Percentiles rank a stretch among this genome's conserved stretches.
phyloP scores from a whole-genome alignment of 2,113 vertebrate species.

The Epinephelus cyanopodus region DNA sequence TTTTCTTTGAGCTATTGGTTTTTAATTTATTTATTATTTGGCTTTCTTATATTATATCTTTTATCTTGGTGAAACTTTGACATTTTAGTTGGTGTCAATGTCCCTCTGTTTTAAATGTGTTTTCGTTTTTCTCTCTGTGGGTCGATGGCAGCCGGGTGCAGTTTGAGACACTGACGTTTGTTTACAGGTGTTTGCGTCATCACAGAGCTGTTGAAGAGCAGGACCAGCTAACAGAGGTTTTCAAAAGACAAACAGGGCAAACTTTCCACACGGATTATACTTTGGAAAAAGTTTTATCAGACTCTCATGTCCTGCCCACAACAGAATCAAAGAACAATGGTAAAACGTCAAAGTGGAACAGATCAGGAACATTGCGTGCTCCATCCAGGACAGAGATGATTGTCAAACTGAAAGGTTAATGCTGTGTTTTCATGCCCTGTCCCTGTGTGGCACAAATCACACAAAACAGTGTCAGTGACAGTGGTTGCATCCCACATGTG shows the following conservation, averaged over 20 bases:
- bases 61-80: no score
- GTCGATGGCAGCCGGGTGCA: not conserved
- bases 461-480: conserved; percentile 55
- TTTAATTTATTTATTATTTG: no score
- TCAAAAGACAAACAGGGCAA: not conserved
- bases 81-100: no score
- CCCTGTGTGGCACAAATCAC: conserved; percentile 23
- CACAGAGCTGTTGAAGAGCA: not conserved
- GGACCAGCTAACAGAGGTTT: not conserved
- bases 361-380: not conserved
- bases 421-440: not conserved
- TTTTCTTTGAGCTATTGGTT: no score
- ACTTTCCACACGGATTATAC: conserved; percentile 30
- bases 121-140: no score
- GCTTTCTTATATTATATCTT: no score
- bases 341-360: conserved; percentile 17
- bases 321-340: conserved; percentile 26
- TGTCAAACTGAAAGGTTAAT: conserved; percentile 7
- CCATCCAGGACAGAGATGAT: conserved; percentile 8
- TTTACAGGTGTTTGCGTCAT: no score
- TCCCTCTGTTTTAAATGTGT: no score
- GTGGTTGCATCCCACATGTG: conserved; percentile 29
- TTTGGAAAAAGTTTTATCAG: conserved; percentile 53
- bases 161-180: not conserved
- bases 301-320: conserved; percentile 24